phyloP scores from a whole-genome alignment of 2,888 invertebrate species.

The Ferdinandea cuprea region DNA sequence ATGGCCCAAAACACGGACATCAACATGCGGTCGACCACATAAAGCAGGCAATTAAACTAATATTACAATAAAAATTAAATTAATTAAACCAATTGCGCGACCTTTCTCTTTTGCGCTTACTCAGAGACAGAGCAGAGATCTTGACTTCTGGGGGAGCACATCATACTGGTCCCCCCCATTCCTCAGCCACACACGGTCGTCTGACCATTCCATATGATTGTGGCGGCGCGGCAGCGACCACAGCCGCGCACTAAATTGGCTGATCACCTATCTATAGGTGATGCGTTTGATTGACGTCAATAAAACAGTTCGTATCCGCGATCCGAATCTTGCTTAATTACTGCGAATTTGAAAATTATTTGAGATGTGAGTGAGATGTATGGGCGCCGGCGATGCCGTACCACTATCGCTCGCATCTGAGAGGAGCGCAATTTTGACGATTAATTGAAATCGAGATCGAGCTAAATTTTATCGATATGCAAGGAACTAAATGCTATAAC shows the following conservation, averaged over 20 bases:
- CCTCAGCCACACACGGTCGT: not conserved
- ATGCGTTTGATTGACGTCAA: conserved; percentile 73
- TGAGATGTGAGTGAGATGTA: conserved; percentile 22
- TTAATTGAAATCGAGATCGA: conserved; percentile 56
- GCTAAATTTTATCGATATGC: conserved; percentile 57
- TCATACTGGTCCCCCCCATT: conserved; percentile 2
- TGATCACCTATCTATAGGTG: conserved; percentile 54
- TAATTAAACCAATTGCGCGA: conserved; percentile 73
- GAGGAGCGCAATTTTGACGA: conserved; percentile 37
- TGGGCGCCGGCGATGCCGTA: conserved; percentile 10
- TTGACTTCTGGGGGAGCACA: conserved; percentile 33
- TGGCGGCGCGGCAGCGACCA: too few relatives aligned
- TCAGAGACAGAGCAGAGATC: conserved; percentile 29
- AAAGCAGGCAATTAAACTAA: conserved; percentile 69
- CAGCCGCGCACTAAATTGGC: conserved; percentile 49
- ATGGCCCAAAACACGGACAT: conserved; percentile 52
- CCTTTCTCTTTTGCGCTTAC: conserved; percentile 69
- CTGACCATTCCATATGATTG: conserved; percentile 24
- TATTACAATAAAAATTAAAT: conserved; percentile 73
- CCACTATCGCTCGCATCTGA: not conserved
- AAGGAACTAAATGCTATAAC: conserved; percentile 64
- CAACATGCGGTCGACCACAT: conserved; percentile 61
- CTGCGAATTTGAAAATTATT: conserved; percentile 48
- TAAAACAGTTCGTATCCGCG: conserved; percentile 62
- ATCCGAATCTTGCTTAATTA: conserved; percentile 50